phyloP scores from a whole-genome alignment of 2,888 invertebrate species.

The Nephrotoma appendiculata region DNA sequence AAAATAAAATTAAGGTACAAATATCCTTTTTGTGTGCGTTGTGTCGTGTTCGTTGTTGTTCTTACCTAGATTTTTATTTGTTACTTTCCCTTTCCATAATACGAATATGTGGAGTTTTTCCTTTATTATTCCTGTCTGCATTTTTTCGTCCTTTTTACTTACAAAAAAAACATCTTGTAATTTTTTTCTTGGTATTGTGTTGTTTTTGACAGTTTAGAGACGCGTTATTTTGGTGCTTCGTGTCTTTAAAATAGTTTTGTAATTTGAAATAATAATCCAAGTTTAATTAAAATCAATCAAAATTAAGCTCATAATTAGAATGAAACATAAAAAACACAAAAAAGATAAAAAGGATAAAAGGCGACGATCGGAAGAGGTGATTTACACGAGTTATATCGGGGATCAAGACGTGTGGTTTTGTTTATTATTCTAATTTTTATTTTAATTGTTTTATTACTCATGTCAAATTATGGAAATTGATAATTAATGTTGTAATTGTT shows the following conservation, averaged over 20 bases:
- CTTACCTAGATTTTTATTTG: background rate
- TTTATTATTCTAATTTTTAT: background rate
- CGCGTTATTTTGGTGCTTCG: background rate
- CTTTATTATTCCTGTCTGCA: background rate
- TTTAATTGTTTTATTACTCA: background rate
- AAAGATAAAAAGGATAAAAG: background rate
- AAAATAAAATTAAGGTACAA: background rate
- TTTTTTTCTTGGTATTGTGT: background rate
- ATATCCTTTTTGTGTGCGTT: background rate
- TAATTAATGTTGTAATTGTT: background rate
- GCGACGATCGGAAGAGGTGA: background rate
- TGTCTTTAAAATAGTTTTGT: background rate
- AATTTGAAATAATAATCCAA: background rate
- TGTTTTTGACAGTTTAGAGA: background rate
- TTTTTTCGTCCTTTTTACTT: background rate
- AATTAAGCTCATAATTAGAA: background rate
- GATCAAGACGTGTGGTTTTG: background rate
- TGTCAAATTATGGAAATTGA: background rate
- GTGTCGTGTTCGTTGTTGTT: background rate
- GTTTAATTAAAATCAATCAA: background rate
- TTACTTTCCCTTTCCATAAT: background rate
- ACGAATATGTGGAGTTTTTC: background rate
- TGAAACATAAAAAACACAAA: conserved; percentile 2
- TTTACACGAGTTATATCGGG: background rate
- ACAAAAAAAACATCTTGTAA: background rate